A percentile compares a stretch with the other conserved stretches of the same genome.
These are phyloP conservation scores for Tetragnatha montana DNA, from an alignment of 2,888 invertebrate species.

Conservation along the genomic window DNA sequence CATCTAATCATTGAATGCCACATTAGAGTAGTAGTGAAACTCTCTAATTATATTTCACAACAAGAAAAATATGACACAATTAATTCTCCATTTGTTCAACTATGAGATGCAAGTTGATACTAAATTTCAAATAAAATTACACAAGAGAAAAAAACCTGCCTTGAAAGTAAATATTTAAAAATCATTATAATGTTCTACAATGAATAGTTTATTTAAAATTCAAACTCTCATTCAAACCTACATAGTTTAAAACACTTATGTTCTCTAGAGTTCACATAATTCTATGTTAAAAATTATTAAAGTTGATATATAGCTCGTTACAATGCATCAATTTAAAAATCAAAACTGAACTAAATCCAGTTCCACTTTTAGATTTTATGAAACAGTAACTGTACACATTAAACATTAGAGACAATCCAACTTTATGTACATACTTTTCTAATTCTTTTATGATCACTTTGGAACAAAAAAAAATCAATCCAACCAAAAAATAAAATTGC, in stretches of 20 bases:
- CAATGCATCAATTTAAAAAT: neutral
- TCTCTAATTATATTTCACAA: neutral
- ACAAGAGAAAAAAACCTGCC: neutral
- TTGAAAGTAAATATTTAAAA: neutral
- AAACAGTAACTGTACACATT: slow-evolving; percentile 58
- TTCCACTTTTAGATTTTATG: slow-evolving; percentile 22
- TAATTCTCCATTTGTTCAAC: neutral
- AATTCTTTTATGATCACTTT: neutral
- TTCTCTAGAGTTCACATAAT: too few relatives aligned
- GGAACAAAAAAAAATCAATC: neutral
- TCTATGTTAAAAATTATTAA: neutral
- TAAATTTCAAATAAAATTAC: neutral
- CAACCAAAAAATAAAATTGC: neutral
- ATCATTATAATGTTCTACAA: neutral
- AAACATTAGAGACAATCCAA: slow-evolving; percentile 40
- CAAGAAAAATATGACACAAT: neutral
- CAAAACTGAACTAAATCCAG: slow-evolving; percentile 15
- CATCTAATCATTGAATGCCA: neutral
- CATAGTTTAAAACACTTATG: neutral
- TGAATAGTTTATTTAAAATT: neutral
- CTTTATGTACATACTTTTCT: slow-evolving; percentile 39
- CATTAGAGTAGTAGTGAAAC: neutral
- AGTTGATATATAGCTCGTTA: neutral
- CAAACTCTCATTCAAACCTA: neutral
- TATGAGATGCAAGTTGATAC: neutral